Evolutionary conservation across 2,888 invertebrate genomes (phyloP), one percentile per base, ranked within the genome.

Genomic region (Stramonita haemastoma): DNA sequence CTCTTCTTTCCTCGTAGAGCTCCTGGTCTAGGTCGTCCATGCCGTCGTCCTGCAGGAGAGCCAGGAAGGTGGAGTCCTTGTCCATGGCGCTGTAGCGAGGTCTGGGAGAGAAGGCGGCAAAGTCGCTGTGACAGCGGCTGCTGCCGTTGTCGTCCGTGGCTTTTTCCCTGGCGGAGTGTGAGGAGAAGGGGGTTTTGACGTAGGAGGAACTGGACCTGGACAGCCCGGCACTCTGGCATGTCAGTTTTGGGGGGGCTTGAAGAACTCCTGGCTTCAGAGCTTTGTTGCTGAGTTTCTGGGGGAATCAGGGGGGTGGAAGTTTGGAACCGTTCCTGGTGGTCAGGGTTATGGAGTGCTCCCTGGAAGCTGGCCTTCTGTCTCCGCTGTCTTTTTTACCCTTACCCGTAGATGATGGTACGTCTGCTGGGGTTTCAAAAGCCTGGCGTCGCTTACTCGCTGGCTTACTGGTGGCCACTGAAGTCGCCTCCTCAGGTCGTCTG

Each of bases 1-100:
- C 92, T 13, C 95, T 92, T 29, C 94, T 90, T 85, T 94, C 94
- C 85, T 94, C 95, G 89, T 91, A 93, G 19, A 94, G 87, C 83
- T 94, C 93, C 26, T 92, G 94, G 4, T 94, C 94, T 11, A 94
- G 86, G 87, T 93, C 92, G 60, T 93, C 93, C 46, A 93, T 91
- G 15, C 92, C 90, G 87, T 92, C 91, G n/a, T 93, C 92, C 57
- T 91, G 91, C 22, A 83, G 46, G 4, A 91, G 88, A 56, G 88
- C 90, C 6, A 91, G 89, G 8, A 89, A 34, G 11, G 81, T 29
- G 15, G 85, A 46, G 17, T 56, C 29, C 32, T 32, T 73, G 32
- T 84, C 70, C 0, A n/a, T 4, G 15, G 83, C 60, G 66, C 56
- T n/a, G 60, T 70, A 66, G 29, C 22, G 79, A 57, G 73, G 13